These are phyloP conservation scores for Euproctis similis DNA, from an alignment of 2,888 invertebrate species.

Conservation along the genomic window DNA sequence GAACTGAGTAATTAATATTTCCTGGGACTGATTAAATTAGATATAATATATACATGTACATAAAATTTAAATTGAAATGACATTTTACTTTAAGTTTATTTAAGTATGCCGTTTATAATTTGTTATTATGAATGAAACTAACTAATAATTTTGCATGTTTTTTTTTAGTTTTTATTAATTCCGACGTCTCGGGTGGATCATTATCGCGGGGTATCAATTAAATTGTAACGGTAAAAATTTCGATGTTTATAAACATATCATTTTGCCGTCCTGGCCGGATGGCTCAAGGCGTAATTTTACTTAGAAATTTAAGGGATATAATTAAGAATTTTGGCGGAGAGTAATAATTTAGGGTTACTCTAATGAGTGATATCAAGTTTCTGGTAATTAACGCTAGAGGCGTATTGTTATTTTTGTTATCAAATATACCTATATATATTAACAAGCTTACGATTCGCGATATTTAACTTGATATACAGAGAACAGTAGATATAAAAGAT, in stretches of 20 bases:
- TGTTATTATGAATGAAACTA: constrained; percentile 4
- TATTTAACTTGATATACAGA: not conserved
- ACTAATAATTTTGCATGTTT: constrained; percentile 1
- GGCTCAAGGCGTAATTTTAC: constrained; percentile 68
- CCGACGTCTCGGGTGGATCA: constrained; percentile 20
- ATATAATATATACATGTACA: constrained; percentile 9
- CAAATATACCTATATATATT: constrained; percentile 32
- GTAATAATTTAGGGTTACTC: constrained; percentile 70
- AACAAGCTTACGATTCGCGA: too few relatives aligned
- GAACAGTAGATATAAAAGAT: not conserved
- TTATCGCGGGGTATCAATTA: constrained; percentile 56
- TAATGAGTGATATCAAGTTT: constrained; percentile 74
- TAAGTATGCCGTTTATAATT: not conserved
- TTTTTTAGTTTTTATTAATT: too few relatives aligned
- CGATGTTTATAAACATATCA: constrained; percentile 72
- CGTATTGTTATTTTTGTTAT: constrained; percentile 59
- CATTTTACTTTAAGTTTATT: too few relatives aligned
- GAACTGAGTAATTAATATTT: constrained; percentile 65
- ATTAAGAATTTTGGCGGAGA: constrained; percentile 73
- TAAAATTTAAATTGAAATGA: not conserved
- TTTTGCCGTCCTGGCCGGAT: constrained; percentile 61
- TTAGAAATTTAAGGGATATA: constrained; percentile 75
- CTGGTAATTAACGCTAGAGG: constrained; percentile 69
- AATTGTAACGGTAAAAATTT: constrained; percentile 59
- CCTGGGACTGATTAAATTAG: too few relatives aligned